Base-by-base conservation (phyloP, 2,888 invertebrate species). In the Odontomyia ornata region DNA sequence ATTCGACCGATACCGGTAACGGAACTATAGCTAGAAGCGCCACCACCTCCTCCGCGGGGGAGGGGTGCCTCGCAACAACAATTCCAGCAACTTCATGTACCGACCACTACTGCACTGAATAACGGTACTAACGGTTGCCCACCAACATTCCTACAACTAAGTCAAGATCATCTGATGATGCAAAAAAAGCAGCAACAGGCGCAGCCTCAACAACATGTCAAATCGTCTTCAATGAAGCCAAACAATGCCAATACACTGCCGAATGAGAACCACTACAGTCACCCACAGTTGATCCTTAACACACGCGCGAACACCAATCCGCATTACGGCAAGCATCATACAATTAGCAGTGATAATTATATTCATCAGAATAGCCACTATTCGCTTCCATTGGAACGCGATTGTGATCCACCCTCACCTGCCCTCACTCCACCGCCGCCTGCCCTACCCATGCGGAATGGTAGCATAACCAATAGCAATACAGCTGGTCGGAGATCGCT, bases 1-100 rank as follows among this genome's bases (percentile, higher is more conserved):
- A 43, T 79, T 80, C 89, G 91, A 84, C 93, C 94, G 23, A 93
- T 95, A 84, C 95, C 95, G 81, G 95, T 95, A 83, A 95, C 95
- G 89, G 95, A 95, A 87, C 95, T 95, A 93, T 95, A 95, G 95
- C 95, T 95, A 95, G 95, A 95, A 85, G 93, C 94, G 89, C 94
- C 94, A 93, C 94, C 95, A 91, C 94, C 94, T 89, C 92, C 91
- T 89, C 91, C 92, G 83, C 84, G 86, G 84, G 83, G 86, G 85
- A 79, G 80, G 77, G 86, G 85, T 82, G 82, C 83, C 81, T 83
- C 84, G 81, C 82, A 73, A 43, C 73, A 81, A 47, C 76, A 83
- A 52, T 82, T 86, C 69, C 86, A 85, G 81, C 86, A 86, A 77
- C 81, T 86, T 46, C 84, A 85, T 80, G 85, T 85, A 78, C 83